phyloP scores from a whole-genome alignment of 1,140 invertebrate species.

The Holcopasites calliopsidis region DNA sequence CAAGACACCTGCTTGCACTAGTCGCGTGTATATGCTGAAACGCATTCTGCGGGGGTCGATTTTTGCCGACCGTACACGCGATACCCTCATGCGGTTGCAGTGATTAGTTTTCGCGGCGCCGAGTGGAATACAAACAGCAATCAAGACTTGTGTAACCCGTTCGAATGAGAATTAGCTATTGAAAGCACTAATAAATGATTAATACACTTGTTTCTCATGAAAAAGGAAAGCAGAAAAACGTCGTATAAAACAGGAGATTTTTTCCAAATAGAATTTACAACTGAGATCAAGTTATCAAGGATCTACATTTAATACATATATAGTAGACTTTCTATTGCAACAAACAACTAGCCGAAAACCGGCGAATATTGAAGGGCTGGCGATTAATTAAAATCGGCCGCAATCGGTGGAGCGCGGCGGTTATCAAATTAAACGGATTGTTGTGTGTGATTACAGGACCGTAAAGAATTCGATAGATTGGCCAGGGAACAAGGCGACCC shows the following conservation, averaged over 20 bases:
- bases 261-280: too few relatives aligned
- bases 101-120: background rate
- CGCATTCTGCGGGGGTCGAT: background rate
- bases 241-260: too few relatives aligned
- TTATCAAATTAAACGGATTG: slow-evolving; percentile 38
- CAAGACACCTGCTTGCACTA: slow-evolving; percentile 26
- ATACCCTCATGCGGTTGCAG: background rate
- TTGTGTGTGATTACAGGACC: slow-evolving; percentile 10
- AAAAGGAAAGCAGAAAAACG: too few relatives aligned
- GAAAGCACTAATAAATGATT: background rate
- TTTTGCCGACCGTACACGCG: background rate
- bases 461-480: slow-evolving; percentile 48
- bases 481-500: background rate
- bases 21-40: background rate
- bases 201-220: background rate
- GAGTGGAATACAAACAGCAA: background rate
- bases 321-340: background rate
- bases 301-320: too few relatives aligned
- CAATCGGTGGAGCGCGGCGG: background rate
- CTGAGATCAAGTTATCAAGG: too few relatives aligned
- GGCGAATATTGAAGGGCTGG: background rate
- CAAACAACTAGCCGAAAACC: background rate
- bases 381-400: slow-evolving; percentile 11
- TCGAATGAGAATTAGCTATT: background rate
- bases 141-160: background rate